phyloP scores from a whole-genome alignment of 35 echinoderm and acorn worm genomes.

The Apostichopus californicus region DNA sequence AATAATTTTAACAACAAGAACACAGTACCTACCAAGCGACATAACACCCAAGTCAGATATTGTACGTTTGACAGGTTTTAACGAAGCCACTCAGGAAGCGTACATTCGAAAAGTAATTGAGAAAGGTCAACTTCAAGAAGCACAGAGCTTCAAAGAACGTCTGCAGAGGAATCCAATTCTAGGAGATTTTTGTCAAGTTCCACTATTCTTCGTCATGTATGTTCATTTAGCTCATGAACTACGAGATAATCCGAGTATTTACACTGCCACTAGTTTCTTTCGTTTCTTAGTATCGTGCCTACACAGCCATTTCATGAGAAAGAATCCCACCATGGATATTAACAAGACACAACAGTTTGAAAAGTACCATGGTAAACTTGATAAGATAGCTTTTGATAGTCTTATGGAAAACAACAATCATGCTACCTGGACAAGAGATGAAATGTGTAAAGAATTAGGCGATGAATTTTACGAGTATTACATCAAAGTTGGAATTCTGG shows the following conservation, averaged over 20 bases:
- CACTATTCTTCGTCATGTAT: neutral
- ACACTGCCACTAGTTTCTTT: conserved; percentile 13
- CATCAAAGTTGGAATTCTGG: neutral
- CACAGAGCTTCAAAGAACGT: neutral
- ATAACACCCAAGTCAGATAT: neutral
- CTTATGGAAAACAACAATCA: neutral
- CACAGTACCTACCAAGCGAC: neutral
- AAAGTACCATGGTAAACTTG: conserved; percentile 10
- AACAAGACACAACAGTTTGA: neutral
- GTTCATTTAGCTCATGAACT: neutral
- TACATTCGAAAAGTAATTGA: neutral
- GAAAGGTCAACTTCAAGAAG: neutral
- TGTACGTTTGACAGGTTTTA: neutral
- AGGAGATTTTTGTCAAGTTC: neutral
- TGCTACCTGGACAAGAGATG: neutral
- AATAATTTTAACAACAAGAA: neutral
- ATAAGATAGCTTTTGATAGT: conserved; percentile 15
- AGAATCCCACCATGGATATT: neutral
- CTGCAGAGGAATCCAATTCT: neutral
- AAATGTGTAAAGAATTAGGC: neutral
- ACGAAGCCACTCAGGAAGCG: neutral
- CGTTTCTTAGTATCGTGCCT: neutral
- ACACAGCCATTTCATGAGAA: neutral
- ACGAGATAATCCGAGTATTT: neutral
- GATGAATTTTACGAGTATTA: conserved; percentile 5